These are phyloP conservation scores for Paraplagusia blochii DNA, from an alignment of 2,113 vertebrate species.

Conservation along the genomic window DNA sequence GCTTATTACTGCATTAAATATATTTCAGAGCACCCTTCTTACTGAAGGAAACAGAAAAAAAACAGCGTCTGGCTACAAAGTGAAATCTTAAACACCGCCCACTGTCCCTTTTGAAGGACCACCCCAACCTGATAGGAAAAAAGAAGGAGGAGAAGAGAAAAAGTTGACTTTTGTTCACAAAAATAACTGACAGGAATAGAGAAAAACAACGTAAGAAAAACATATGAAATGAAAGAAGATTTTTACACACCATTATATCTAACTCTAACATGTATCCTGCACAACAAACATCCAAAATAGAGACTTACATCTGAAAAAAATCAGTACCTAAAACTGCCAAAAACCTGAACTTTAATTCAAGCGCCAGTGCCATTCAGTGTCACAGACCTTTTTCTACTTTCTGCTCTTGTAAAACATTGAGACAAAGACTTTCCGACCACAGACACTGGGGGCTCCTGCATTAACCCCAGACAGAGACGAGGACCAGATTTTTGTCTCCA, in stretches of 20 bases:
- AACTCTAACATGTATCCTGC: too few relatives aligned
- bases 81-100: slow-evolving; percentile 43
- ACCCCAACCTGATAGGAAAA: slow-evolving; percentile 36
- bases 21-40: slow-evolving; percentile 26
- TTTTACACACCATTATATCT: too few relatives aligned
- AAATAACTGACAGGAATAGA: neutral
- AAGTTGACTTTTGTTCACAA: slow-evolving; percentile 7
- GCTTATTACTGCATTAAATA: slow-evolving; percentile 43
- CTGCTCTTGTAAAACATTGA: slow-evolving; percentile 2
- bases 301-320: too few relatives aligned
- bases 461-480: slow-evolving; percentile 1
- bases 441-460: neutral
- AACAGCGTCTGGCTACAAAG: slow-evolving; percentile 42
- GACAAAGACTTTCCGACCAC: slow-evolving; percentile 23
- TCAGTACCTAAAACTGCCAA: too few relatives aligned
- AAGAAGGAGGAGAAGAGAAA: neutral
- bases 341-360: neutral
- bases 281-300: too few relatives aligned
- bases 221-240: neutral
- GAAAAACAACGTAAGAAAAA: neutral
- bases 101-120: slow-evolving; percentile 23
- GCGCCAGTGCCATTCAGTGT: neutral
- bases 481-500: slow-evolving; percentile 5
- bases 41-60: slow-evolving; percentile 30
- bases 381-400: neutral